A percentile compares a stretch with the other conserved stretches of the same genome.
Evolutionary conservation across 2,797 vertebrate species (phyloP).

Genomic region (Urosaurus nigricauda): DNA sequence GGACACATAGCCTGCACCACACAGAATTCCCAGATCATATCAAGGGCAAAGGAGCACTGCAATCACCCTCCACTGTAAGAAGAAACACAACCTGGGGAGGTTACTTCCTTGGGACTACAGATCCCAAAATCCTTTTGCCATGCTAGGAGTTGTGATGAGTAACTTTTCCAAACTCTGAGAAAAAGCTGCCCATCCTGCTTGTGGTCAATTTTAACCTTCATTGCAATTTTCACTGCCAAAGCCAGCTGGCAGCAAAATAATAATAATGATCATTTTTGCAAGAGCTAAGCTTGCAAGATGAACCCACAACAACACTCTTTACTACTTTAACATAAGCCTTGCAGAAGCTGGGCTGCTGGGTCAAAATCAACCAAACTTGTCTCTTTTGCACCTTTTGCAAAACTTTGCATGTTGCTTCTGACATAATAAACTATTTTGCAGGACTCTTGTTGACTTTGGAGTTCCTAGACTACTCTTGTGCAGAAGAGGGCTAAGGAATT

Average conservation of each 20-base stretch:
- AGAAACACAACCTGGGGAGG: neutral
- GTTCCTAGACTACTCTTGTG: neutral
- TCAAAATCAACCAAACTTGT: neutral
- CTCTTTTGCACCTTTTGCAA: neutral
- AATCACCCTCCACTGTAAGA: too few relatives aligned
- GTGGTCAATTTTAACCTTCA: too few relatives aligned
- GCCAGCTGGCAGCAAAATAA: neutral
- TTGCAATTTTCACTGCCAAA: too few relatives aligned
- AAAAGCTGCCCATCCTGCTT: neutral
- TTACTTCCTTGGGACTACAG: neutral
- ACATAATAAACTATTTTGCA: neutral
- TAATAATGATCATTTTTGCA: neutral
- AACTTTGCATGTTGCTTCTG: neutral
- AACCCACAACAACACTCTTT: too few relatives aligned
- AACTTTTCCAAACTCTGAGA: too few relatives aligned
- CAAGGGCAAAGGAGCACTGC: neutral
- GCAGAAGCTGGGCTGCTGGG: neutral
- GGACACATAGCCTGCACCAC: too few relatives aligned
- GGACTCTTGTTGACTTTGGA: neutral
- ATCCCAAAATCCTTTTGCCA: neutral
- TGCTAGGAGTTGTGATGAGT: neutral
- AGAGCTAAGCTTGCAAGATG: neutral
- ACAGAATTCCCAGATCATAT: neutral
- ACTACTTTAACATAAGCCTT: neutral
- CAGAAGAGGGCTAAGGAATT: neutral